Conservation (phyloP, 2,113 vertebrate species). For the Salvator merianae region DNA sequence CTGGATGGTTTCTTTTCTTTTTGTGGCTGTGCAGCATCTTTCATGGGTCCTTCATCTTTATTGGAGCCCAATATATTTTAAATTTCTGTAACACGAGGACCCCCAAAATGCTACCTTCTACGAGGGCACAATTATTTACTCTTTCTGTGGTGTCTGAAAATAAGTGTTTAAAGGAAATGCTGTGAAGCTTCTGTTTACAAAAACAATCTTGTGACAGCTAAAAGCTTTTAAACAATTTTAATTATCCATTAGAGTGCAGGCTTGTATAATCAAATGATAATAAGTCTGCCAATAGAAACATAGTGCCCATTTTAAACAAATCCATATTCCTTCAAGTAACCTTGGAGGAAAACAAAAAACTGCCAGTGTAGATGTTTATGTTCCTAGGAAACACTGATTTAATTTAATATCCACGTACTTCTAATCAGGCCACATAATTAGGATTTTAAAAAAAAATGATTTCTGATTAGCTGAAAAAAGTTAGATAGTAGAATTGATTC, state of each 20-base stretch:
- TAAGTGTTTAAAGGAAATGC: background rate
- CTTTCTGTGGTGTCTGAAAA: background rate
- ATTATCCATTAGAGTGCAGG: slow-evolving; percentile 36
- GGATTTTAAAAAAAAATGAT: slow-evolving; percentile 47
- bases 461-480: slow-evolving; percentile 66
- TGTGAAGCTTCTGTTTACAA: slow-evolving; percentile 31
- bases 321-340: slow-evolving; percentile 25
- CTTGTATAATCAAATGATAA: slow-evolving; percentile 42
- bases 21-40: background rate
- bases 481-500: slow-evolving; percentile 63
- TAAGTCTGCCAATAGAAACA: slow-evolving; percentile 28
- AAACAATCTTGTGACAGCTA: slow-evolving; percentile 49
- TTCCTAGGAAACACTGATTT: slow-evolving; percentile 52
- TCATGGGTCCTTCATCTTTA: background rate
- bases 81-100: background rate
- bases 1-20: background rate
- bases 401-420: slow-evolving; percentile 62
- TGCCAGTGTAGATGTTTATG: slow-evolving; percentile 17
- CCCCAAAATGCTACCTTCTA: background rate
- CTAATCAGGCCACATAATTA: slow-evolving; percentile 68
- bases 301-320: slow-evolving; percentile 33
- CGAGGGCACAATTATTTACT: background rate
- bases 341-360: slow-evolving; percentile 32
- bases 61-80: background rate
- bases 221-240: slow-evolving; percentile 46